These are phyloP conservation scores for Cosmopolites sordidus DNA, from an alignment of 2,888 invertebrate species.

Conservation along the genomic window DNA sequence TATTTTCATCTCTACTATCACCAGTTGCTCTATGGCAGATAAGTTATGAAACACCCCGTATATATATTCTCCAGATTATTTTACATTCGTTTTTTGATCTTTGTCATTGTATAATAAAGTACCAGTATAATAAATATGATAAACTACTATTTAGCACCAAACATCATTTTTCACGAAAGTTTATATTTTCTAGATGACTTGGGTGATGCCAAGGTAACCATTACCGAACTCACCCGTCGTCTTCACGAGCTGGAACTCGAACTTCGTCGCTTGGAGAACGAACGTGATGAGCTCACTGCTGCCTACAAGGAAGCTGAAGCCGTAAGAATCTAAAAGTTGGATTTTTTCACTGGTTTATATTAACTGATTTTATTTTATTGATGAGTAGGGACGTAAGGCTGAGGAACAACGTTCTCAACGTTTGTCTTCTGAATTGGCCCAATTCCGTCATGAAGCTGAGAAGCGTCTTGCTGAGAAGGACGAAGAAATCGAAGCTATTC, in stretches of 20 bases:
- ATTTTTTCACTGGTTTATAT: conserved; percentile 1
- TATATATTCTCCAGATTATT: too few relatives aligned
- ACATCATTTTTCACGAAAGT: neutral
- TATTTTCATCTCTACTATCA: too few relatives aligned
- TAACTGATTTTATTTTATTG: conserved; percentile 3
- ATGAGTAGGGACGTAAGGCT: conserved; percentile 84
- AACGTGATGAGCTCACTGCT: conserved; percentile 96
- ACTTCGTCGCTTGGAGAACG: conserved; percentile 96
- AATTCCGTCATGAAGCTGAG: conserved; percentile 95
- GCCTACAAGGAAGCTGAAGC: conserved; percentile 99
- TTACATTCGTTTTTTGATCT: too few relatives aligned
- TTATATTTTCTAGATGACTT: conserved; percentile 73
- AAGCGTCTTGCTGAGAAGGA: conserved; percentile 97
- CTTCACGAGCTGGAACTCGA: conserved; percentile 96
- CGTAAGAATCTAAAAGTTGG: conserved; percentile 57
- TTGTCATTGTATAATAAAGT: too few relatives aligned
- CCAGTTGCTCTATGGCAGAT: too few relatives aligned
- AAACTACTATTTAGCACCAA: too few relatives aligned
- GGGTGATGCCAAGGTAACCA: conserved; percentile 86
- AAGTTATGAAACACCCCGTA: too few relatives aligned
- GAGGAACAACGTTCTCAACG: conserved; percentile 95
- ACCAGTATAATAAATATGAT: too few relatives aligned
- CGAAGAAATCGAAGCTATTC: conserved; percentile 95
- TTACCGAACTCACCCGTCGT: conserved; percentile 94
- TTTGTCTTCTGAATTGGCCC: conserved; percentile 86